Conservation (phyloP, 1,140 invertebrate genomes). For the Metopolophium dirhodum region DNA sequence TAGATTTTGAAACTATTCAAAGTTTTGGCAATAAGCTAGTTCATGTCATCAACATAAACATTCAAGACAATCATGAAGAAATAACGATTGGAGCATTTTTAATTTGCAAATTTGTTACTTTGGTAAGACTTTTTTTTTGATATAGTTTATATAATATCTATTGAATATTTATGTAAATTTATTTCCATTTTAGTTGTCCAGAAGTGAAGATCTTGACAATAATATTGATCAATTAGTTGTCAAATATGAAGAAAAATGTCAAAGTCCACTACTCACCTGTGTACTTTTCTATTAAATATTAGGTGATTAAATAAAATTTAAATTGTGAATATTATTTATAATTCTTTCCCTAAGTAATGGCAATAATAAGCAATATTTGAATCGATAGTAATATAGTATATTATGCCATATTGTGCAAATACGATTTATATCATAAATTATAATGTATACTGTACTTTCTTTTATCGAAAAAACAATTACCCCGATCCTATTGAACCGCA, state of each 20-base stretch:
- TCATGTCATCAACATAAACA: slow-evolving; percentile 98
- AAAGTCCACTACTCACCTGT: slow-evolving; percentile 90
- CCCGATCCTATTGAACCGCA: no score
- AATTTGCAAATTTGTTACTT: slow-evolving; percentile 91
- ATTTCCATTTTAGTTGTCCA: slow-evolving; percentile 73
- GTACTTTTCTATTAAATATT: slow-evolving; percentile 87
- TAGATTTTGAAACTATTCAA: slow-evolving; percentile 64
- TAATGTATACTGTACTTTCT: no score
- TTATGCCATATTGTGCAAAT: no score
- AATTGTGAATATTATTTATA: no score
- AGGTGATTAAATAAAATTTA: not conserved
- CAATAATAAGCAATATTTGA: no score
- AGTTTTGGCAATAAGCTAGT: slow-evolving; percentile 81
- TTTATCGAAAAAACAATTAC: no score
- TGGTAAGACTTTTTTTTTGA: slow-evolving; percentile 69
- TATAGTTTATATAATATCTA: not conserved
- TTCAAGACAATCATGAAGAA: slow-evolving; percentile 99
- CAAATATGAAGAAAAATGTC: slow-evolving; percentile 91
- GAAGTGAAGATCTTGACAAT: slow-evolving; percentile 94
- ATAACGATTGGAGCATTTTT: slow-evolving; percentile 99
- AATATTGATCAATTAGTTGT: slow-evolving; percentile 97
- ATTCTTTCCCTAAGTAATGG: no score
- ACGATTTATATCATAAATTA: no score
- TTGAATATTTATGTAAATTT: not conserved
- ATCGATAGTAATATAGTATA: no score